Conservation (phyloP, 1,140 invertebrate species). For the Drosophila grimshawi region DNA sequence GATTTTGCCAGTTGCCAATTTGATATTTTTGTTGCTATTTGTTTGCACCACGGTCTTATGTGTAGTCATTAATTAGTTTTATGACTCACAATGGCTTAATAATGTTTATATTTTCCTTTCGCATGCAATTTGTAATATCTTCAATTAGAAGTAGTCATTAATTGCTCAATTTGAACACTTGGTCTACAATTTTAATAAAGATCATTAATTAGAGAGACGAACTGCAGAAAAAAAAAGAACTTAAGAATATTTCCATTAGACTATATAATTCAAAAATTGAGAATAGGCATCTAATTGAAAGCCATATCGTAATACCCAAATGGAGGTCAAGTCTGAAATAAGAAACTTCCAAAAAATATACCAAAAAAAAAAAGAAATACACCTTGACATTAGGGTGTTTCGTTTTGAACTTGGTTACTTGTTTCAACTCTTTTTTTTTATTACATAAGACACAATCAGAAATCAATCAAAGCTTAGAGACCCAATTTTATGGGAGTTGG, state of each 20-base stretch:
- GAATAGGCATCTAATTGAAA: not conserved
- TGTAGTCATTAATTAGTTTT: constrained; percentile 39
- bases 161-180: constrained; percentile 10
- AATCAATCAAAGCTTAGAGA: constrained; percentile 55
- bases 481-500: constrained; percentile 7
- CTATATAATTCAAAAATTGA: not conserved
- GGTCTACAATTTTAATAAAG: not conserved
- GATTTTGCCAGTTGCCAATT: constrained; percentile 57
- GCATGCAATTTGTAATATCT: constrained; percentile 19
- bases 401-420: constrained; percentile 24
- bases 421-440: constrained; percentile 22
- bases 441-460: constrained; percentile 27
- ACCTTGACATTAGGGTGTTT: constrained; percentile 70
- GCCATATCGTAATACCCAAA: constrained; percentile 25
- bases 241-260: not conserved
- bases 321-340: constrained; percentile 61
- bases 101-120: constrained; percentile 9
- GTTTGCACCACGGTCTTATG: constrained; percentile 26
- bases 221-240: not conserved
- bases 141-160: constrained; percentile 19
- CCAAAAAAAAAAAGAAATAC: constrained; percentile 2
- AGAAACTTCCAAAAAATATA: constrained; percentile 8
- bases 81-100: constrained; percentile 31
- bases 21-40: constrained; percentile 26
- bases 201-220: not conserved